These are phyloP conservation scores for Ashinkailepas kermadecensis DNA, from an alignment of 2,888 invertebrate genomes.

Conservation along the genomic window DNA sequence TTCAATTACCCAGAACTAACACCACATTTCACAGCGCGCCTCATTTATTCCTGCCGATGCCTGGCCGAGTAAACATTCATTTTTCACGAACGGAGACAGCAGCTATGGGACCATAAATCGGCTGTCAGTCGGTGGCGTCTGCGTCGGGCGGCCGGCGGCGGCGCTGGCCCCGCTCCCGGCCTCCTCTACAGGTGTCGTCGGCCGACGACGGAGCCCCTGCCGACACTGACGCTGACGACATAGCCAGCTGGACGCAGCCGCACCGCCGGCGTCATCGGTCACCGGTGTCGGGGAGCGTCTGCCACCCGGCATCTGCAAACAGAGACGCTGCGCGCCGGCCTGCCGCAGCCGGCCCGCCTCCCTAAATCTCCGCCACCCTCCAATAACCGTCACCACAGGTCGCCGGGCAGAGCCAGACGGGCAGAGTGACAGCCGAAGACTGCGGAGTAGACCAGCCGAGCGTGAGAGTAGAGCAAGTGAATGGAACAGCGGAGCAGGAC, in stretches of 20 bases:
- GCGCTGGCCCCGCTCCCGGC: not conserved
- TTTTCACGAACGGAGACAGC: not conserved
- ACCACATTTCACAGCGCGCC: slow-evolving; percentile 7
- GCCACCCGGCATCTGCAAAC: not conserved
- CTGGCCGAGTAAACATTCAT: slow-evolving; percentile 2
- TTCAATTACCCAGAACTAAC: slow-evolving; percentile 17
- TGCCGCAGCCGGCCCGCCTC: not conserved
- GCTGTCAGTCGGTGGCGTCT: not conserved
- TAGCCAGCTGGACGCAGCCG: not conserved
- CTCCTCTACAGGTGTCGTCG: not conserved
- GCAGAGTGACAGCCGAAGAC: too few relatives aligned
- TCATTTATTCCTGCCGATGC: not conserved
- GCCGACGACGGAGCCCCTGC: not conserved
- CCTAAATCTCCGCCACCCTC: not conserved
- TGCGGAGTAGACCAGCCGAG: too few relatives aligned
- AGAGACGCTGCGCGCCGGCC: not conserved
- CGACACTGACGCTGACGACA: not conserved
- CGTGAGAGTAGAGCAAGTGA: too few relatives aligned
- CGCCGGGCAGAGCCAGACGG: too few relatives aligned
- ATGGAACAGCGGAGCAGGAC: too few relatives aligned
- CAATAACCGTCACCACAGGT: not conserved
- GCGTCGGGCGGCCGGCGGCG: not conserved
- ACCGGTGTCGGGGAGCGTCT: not conserved
- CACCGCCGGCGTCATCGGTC: not conserved
- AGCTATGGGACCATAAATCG: slow-evolving; percentile 7